Percentiles rank a stretch among this genome's conserved stretches.
These are phyloP conservation scores for Brienomyrus brachyistius DNA, from an alignment of 2,113 vertebrate genomes.

Conservation along the genomic window DNA sequence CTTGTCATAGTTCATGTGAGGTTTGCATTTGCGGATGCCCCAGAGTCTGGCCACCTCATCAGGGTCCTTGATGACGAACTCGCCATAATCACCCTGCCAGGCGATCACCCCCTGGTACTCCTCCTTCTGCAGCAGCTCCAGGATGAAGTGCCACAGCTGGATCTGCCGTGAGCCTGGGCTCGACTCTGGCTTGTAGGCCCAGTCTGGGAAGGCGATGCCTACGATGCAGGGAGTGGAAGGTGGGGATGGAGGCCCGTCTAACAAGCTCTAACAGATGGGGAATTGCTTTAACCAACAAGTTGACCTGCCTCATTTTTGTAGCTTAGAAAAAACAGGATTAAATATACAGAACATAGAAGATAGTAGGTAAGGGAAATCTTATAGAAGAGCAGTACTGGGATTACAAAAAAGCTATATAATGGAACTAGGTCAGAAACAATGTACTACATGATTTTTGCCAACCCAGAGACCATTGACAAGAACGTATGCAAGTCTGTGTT, in stretches of 20 bases:
- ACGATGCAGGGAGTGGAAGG: constrained; percentile 33
- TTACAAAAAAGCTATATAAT: neutral
- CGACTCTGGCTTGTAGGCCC: constrained; percentile 89
- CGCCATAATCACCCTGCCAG: constrained; percentile 88
- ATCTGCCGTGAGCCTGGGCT: constrained; percentile 76
- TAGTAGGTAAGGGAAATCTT: neutral
- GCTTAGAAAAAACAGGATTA: neutral
- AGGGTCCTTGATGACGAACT: constrained; percentile 86
- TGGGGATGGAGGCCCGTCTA: constrained; percentile 37
- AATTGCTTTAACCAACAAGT: neutral
- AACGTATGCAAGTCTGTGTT: neutral
- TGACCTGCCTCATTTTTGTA: neutral
- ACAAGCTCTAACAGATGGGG: constrained; percentile 26
- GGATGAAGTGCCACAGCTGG: constrained; percentile 83
- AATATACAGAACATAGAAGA: neutral
- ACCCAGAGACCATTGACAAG: neutral
- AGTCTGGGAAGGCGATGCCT: constrained; percentile 83
- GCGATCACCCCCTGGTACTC: constrained; percentile 82
- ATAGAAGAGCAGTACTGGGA: neutral
- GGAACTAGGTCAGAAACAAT: neutral
- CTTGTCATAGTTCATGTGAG: constrained; percentile 92
- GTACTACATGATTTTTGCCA: neutral
- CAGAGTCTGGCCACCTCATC: constrained; percentile 82
- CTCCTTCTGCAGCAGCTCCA: constrained; percentile 85
- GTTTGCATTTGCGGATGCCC: constrained; percentile 83